These are phyloP conservation scores for Oceanodroma leucorhoa DNA, from an alignment of 2,797 vertebrate species.

Conservation along the genomic window DNA sequence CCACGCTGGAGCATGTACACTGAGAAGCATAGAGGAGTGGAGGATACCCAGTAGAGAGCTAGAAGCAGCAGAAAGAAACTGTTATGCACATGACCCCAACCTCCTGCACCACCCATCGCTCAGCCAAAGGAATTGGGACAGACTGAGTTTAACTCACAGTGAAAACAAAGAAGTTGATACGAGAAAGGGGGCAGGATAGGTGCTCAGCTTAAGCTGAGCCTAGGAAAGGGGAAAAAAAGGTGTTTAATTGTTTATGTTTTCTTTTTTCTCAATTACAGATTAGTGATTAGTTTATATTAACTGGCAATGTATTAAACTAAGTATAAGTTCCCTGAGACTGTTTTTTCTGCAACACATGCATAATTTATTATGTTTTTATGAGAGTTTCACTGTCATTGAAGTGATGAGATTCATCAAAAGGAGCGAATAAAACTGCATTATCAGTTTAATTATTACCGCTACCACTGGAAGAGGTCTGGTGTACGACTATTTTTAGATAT, in stretches of 20 bases:
- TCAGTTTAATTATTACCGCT: constrained; percentile 13
- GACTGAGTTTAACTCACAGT: neutral
- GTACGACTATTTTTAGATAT: neutral
- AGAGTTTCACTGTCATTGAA: neutral
- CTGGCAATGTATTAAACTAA: neutral
- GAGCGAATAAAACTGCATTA: neutral
- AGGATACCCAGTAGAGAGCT: neutral
- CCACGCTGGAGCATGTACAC: neutral
- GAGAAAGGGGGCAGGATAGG: neutral
- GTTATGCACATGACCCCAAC: accelerated
- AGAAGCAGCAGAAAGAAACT: neutral
- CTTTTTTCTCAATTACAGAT: neutral
- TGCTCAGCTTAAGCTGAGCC: neutral
- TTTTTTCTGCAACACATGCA: neutral
- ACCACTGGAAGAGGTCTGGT: neutral
- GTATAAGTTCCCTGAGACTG: neutral
- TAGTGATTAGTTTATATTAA: neutral
- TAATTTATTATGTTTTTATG: constrained; percentile 18
- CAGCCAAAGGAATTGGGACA: neutral
- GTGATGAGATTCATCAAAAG: constrained; percentile 5
- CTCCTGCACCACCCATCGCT: accelerated
- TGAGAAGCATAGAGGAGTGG: neutral
- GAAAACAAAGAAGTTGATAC: neutral
- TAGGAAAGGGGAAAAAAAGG: neutral
- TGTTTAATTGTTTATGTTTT: neutral